phyloP scores from a whole-genome alignment of 1,140 invertebrate genomes.

The Philotrypesis tridentata region DNA sequence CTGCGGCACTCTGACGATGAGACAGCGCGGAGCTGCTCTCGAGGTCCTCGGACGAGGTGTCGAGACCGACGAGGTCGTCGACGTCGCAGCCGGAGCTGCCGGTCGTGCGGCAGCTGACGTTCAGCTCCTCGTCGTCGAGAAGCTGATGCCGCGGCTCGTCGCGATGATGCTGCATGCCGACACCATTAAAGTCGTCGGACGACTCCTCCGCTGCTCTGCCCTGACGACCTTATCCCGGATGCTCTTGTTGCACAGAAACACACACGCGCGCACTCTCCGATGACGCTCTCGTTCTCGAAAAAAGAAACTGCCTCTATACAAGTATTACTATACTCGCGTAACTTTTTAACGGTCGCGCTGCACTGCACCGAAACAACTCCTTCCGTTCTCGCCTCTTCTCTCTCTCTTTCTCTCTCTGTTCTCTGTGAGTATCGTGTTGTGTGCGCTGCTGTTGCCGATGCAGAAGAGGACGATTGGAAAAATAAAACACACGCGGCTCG shows the following conservation, averaged over 20 bases:
- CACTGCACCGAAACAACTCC: background rate
- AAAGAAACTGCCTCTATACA: too few species aligned
- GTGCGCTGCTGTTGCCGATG: too few species aligned
- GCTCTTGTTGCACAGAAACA: too few species aligned
- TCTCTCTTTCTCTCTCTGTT: too few species aligned
- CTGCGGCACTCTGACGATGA: slow-evolving; percentile 50
- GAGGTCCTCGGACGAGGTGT: slow-evolving; percentile 62
- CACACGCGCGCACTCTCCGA: too few species aligned
- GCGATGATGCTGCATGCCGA: slow-evolving; percentile 21
- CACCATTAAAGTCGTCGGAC: slow-evolving; percentile 35
- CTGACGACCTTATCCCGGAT: background rate
- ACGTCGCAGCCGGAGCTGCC: slow-evolving; percentile 68
- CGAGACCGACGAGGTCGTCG: slow-evolving; percentile 53
- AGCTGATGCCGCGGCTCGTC: slow-evolving; percentile 16
- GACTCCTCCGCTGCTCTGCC: background rate
- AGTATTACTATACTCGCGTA: background rate
- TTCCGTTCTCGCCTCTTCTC: background rate
- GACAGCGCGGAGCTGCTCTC: background rate
- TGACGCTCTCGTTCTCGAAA: background rate
- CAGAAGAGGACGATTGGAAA: too few species aligned
- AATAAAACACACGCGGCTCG: too few species aligned
- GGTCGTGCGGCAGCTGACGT: slow-evolving; percentile 63
- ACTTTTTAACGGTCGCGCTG: slow-evolving; percentile 1
- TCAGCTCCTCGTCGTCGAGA: slow-evolving; percentile 67
- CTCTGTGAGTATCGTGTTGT: too few species aligned